Evolutionary conservation across 2,797 vertebrate species (phyloP), one percentile per base, ranked within the genome.

Genomic region (Cephalopachus bancanus): DNA sequence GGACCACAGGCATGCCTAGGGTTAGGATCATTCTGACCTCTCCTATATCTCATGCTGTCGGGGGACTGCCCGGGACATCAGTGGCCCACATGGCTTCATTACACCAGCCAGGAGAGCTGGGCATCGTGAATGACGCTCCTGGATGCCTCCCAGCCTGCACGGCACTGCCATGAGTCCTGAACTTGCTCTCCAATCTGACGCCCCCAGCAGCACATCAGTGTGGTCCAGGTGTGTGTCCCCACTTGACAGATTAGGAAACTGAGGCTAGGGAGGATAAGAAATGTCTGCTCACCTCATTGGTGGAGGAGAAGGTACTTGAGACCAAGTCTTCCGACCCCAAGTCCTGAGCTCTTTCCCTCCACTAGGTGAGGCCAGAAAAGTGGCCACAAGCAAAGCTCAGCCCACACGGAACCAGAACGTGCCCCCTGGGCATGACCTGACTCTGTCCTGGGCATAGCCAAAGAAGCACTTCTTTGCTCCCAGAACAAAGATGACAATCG

Each of bases 231-330:
- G 26, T 87, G 20, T n/a, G 11, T 69, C 60, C 72, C 84, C 72
- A 51, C 30, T 67, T 65, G n/a, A 78, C 44, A 92, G 74, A 71
- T 83, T 37, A 53, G 84, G 59, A 92, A 92, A 88, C 30, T 15
- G 24, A 95, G 60, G 83, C 51, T 95, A 7, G 10, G n/a, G 6
- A 79, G 12, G 28, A 51, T 24, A 49, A 91, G 24, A n/a, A 65
- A 20, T 26, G 30, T 86, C 67, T 16, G 11, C n/a, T 87, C 79
- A 33, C 10, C 53, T 67, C 59, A 28, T 75, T 9, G 10, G 22
- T 22, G 24, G 69, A 91, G 53, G 57, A 78, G n/a, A 93, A 85
- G 51, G n/a, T 69, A 44, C 11, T 67, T 57, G 53, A 84, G 81
- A 90, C 10, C 67, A 80, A 59, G 65, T 76, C 44, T 79, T 84